Conservation (phyloP, 2,888 invertebrate genomes). For the Micoletzkya japonica region DNA sequence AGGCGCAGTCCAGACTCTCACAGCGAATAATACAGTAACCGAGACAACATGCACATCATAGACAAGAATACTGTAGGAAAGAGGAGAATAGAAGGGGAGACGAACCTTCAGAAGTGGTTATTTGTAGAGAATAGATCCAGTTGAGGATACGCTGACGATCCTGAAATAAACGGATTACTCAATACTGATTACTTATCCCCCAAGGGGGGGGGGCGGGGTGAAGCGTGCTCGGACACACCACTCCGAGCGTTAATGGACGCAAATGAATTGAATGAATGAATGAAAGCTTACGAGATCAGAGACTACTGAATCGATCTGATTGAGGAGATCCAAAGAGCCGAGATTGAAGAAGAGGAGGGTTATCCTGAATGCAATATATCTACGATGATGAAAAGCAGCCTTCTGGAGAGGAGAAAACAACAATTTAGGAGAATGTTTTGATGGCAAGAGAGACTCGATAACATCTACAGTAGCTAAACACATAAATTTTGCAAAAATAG, state of each 20-base stretch:
- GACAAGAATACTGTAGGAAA: not conserved
- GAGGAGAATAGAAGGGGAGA: not conserved
- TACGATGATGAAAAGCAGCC: too few relatives aligned
- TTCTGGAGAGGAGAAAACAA: too few relatives aligned
- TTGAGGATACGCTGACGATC: slow-evolving; percentile 77
- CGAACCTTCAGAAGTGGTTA: slow-evolving; percentile 34
- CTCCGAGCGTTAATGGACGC: too few relatives aligned
- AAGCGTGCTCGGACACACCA: too few relatives aligned
- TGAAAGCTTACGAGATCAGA: slow-evolving; percentile 58
- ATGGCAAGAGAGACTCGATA: too few relatives aligned
- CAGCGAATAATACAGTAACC: not conserved
- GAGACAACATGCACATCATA: not conserved
- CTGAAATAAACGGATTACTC: not conserved
- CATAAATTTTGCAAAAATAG: too few relatives aligned
- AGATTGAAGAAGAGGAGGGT: slow-evolving; percentile 78
- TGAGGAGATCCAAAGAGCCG: slow-evolving; percentile 84
- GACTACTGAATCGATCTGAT: slow-evolving; percentile 75
- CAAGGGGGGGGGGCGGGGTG: too few relatives aligned
- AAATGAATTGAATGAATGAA: not conserved
- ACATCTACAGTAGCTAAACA: too few relatives aligned
- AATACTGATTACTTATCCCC: not conserved
- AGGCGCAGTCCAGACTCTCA: not conserved
- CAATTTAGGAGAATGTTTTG: too few relatives aligned
- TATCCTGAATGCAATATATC: slow-evolving; percentile 36
- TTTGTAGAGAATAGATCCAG: slow-evolving; percentile 86